Conservation (phyloP, 1,140 invertebrate genomes). For the Atta colombica region DNA sequence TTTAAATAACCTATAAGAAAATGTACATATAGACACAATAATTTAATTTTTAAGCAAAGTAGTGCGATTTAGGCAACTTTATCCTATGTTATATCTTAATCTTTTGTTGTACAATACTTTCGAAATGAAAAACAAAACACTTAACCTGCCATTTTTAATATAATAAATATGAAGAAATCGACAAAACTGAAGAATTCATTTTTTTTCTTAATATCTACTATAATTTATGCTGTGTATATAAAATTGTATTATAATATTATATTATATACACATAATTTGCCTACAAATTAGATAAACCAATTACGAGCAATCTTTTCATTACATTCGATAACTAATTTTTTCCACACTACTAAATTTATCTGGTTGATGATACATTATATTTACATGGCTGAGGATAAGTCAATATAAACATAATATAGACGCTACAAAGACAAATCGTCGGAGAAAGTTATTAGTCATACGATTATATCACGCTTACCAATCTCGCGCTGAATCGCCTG, state of each 20-base stretch:
- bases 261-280: not conserved
- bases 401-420: slow-evolving; percentile 32
- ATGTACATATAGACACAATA: too few relatives aligned
- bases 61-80: too few relatives aligned
- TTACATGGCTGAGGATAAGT: not conserved
- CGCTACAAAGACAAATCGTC: slow-evolving; percentile 12
- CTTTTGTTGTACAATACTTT: not conserved
- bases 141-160: not conserved
- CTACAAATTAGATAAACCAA: not conserved
- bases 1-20: too few relatives aligned
- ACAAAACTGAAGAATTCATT: not conserved
- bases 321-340: slow-evolving; percentile 1
- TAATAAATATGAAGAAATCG: not conserved
- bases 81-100: not conserved
- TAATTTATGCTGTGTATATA: too few relatives aligned
- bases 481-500: not conserved
- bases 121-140: too few relatives aligned
- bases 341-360: slow-evolving; percentile 1
- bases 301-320: not conserved
- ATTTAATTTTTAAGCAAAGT: too few relatives aligned
- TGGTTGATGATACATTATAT: not conserved
- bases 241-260: not conserved
- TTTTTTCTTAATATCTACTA: not conserved
- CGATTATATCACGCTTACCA: slow-evolving; percentile 14
- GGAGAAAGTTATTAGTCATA: slow-evolving; percentile 32